Conservation (phyloP, 1,140 invertebrate genomes). For the Calliopsis andreniformis region DNA sequence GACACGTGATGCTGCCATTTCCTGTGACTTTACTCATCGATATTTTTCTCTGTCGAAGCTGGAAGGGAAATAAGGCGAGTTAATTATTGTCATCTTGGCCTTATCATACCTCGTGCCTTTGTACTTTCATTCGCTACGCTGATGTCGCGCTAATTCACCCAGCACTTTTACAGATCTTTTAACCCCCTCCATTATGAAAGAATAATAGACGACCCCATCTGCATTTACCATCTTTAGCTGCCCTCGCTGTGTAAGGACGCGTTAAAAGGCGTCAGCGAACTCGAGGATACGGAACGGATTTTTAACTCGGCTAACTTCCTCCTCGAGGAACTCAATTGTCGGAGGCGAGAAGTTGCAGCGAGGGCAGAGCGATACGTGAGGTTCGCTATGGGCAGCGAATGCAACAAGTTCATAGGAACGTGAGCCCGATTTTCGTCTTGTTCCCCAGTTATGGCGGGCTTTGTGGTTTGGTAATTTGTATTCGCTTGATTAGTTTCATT, state of each 20-base stretch:
- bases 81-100: constrained; percentile 20
- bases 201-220: not conserved
- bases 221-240: no score
- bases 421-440: no score
- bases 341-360: no score
- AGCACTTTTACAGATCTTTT: not conserved
- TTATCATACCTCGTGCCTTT: not conserved
- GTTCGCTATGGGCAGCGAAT: no score
- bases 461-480: no score
- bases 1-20: not conserved
- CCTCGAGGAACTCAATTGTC: no score
- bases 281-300: no score
- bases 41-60: not conserved
- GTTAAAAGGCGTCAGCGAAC: not conserved
- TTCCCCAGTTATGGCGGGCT: no score
- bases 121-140: not conserved
- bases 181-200: not conserved
- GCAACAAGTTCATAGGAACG: no score
- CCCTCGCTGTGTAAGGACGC: not conserved
- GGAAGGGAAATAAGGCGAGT: not conserved
- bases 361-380: no score
- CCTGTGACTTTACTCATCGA: not conserved
- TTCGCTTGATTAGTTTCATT: no score
- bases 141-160: not conserved
- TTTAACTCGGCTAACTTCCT: no score